Base-by-base conservation (phyloP, 35 echinoderm and acorn worm species). In the Stichopus chloronotus region DNA sequence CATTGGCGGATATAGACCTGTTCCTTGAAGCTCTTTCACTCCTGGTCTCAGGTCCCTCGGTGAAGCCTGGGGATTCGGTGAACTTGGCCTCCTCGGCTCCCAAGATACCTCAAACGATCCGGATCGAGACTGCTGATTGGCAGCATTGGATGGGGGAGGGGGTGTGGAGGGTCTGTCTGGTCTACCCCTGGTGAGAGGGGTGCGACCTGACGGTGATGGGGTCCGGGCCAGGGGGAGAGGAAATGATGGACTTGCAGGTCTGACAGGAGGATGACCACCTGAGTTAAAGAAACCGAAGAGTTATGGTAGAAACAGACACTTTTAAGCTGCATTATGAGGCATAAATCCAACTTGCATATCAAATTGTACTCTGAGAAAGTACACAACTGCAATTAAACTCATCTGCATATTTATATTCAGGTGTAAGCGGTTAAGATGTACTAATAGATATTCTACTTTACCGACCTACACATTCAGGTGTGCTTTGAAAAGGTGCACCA, bases 221-320 rank as follows among this genome's bases (percentile, higher is more conserved):
- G 59, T 71, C 4, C 60, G 24, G 20, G 87, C 12, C 5, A 23
- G 23, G 52, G 87, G 65, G 58, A 89, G 65, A 9, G 87, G 87
- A 71, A 89, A 89, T 30, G 87, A 65, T 4, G 91, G 91, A 25
- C 91, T 92, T 58, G 91, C 24, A 5, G 81, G 79, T n/a, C 91
- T 65, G 53, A 81, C 53, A 54, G 81, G 43, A 3, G 63, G 78
- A 54, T 89, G 65, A 21, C 87, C 87, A 71, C 87, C 87, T 89
- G 10, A 72, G 12, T 5, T 2, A 54, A 89, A 43, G 5, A 74
- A 71, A 43, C 3, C 30, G 3, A 43, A 43, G 3, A 43, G 30
- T 43, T 43, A 43, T 43, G 30, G 30, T 43, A 43, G 30, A 43
- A 43, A 43, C 30, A 43, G 30, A 83, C 25, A 56, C 16, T 43